Base-by-base conservation (phyloP, 1,140 invertebrate genomes). In the Eriosoma lanigerum region DNA sequence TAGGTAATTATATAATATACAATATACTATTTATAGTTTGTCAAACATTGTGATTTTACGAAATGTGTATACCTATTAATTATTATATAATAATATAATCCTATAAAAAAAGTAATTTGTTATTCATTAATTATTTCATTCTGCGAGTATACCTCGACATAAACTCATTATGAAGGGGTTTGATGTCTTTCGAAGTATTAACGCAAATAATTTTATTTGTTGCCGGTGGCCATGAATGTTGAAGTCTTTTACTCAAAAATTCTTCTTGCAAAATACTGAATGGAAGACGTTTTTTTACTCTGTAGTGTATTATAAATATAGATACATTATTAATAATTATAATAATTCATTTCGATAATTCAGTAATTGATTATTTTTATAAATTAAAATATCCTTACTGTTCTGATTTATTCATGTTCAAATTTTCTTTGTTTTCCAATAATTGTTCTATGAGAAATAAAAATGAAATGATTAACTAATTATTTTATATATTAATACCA, bases 391-490 rank as follows among this genome's bases (percentile, higher is more conserved):
- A 44, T 66, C n/a, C 24, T 46, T 26, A 70, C 44, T 12, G 12
- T 2, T 12, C 2, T 19, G 8, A 19, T 26, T 26, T 24, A 50
- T 17, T 17, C 24, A 44, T 44, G 26, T 70, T 50, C 0, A 24
- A 1, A 1, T 70, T 70, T 48, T 70, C 66, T 70, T 70, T 70
- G 44, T 70, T 70, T 70, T 24, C 8, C 24, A 19, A 15, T 29
- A 48, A 26, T 66, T 66, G 64, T 26, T 70, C 66, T 70, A 1
- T 1, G 17, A 17, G 8, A 68, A 48, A 26, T n/a, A 68, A 48
- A 17, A 48, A 21, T 1, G 4, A 0, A 17, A 48, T 38, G 32
- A 38, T 38, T 4, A 38, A 3, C 32, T 38, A 38, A 38, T 38
- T 38, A 38, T 38, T 38, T 38, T 38, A 38, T 38, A 38, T 38